Evolutionary conservation across 1,140 invertebrate genomes (phyloP).

Genomic region (Eubasilissa regina): DNA sequence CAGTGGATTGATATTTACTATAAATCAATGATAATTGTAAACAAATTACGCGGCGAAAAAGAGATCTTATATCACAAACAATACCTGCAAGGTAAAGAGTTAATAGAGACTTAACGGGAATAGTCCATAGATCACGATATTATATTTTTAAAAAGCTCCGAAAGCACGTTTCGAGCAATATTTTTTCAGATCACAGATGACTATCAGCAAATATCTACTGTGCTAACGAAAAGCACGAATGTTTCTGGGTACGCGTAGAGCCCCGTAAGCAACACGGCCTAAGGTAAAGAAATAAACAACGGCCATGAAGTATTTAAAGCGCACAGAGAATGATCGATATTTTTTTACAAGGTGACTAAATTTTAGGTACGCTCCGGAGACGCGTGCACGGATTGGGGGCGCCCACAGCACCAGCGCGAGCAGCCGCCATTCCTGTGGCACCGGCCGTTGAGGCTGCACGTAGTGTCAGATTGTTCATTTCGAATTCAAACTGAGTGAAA

Average conservation of each 20-base stretch:
- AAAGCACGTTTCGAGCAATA: neutral
- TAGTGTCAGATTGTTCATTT: neutral
- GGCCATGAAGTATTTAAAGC: neutral
- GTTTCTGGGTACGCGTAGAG: neutral
- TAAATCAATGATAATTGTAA: too few species aligned
- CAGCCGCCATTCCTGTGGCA: slow-evolving; percentile 42
- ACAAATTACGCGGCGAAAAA: too few species aligned
- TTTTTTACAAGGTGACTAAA: slow-evolving; percentile 9
- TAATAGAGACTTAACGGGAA: too few species aligned
- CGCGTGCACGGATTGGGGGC: neutral
- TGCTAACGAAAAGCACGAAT: neutral
- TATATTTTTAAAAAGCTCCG: neutral
- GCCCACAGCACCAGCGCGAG: neutral
- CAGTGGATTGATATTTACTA: too few species aligned
- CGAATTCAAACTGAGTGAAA: slow-evolving; percentile 45
- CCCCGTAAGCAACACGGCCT: too few species aligned
- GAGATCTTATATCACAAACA: too few species aligned
- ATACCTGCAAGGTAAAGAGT: too few species aligned
- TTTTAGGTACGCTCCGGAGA: neutral
- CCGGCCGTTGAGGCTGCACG: slow-evolving; percentile 25
- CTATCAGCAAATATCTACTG: slow-evolving; percentile 29
- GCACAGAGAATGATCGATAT: neutral
- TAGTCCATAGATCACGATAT: too few species aligned
- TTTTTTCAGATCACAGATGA: slow-evolving; percentile 38
- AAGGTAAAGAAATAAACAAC: neutral